Evolutionary conservation across 2,113 vertebrate genomes (phyloP).

Genomic region (Pedetes capensis): DNA sequence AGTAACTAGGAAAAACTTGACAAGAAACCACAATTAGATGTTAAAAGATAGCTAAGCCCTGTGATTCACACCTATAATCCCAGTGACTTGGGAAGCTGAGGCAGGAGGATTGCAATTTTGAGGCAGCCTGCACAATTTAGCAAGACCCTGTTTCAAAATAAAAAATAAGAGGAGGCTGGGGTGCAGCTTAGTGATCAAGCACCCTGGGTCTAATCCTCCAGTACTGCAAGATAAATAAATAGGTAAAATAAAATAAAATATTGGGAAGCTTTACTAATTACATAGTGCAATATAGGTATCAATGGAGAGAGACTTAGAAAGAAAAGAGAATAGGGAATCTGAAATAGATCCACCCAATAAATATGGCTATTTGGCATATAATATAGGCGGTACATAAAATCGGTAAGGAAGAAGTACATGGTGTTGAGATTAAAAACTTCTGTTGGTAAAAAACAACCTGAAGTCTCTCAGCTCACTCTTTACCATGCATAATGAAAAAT

Average conservation of each 20-base stretch:
- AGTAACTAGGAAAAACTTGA: neutral
- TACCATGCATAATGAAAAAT: neutral
- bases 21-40: neutral
- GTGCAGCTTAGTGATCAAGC: too few species aligned
- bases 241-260: too few species aligned
- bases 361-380: neutral
- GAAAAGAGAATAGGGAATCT: neutral
- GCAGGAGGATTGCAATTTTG: too few species aligned
- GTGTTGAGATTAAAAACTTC: neutral
- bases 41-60: neutral
- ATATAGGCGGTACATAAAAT: neutral
- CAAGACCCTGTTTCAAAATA: too few species aligned
- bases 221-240: too few species aligned
- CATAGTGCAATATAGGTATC: neutral
- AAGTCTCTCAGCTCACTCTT: neutral
- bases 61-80: too few species aligned
- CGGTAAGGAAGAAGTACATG: neutral
- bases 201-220: too few species aligned
- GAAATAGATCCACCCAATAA: neutral
- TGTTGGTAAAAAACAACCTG: neutral
- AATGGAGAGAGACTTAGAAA: neutral
- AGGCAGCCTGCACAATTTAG: too few species aligned
- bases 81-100: too few species aligned
- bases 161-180: too few species aligned
- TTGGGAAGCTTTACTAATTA: neutral